These are phyloP conservation scores for Ips nitidus DNA, from an alignment of 1,140 invertebrate species.

Conservation along the genomic window DNA sequence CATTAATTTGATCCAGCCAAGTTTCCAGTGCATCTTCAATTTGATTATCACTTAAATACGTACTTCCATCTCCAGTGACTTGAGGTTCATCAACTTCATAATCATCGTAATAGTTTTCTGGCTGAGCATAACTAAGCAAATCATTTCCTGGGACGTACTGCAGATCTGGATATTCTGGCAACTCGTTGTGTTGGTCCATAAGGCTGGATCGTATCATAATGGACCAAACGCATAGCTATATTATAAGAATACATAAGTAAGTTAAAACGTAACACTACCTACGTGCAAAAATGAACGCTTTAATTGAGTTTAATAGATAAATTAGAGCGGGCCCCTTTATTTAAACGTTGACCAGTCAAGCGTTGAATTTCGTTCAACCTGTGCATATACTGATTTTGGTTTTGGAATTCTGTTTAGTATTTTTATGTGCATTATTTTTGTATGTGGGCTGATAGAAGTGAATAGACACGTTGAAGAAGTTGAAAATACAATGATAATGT, in stretches of 20 bases:
- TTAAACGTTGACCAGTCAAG: too few relatives aligned
- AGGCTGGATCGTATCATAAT: neutral
- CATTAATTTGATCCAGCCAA: neutral
- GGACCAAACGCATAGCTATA: neutral
- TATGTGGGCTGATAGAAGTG: too few relatives aligned
- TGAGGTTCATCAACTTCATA: slow-evolving; percentile 3
- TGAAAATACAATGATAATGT: too few relatives aligned
- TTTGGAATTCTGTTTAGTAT: too few relatives aligned
- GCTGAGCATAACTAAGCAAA: neutral
- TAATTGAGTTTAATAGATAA: slow-evolving; percentile 50
- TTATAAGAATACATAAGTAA: neutral
- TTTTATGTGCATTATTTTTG: too few relatives aligned
- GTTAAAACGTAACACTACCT: slow-evolving; percentile 5
- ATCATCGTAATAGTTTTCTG: neutral
- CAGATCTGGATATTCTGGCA: neutral
- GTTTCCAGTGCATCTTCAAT: neutral
- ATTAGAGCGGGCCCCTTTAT: slow-evolving; percentile 39
- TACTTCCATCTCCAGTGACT: neutral
- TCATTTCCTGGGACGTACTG: too few relatives aligned
- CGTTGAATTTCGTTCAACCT: too few relatives aligned
- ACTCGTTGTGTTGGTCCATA: neutral
- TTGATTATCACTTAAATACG: neutral
- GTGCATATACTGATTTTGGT: too few relatives aligned
- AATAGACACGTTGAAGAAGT: too few relatives aligned
- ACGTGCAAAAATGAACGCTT: slow-evolving; percentile 23